phyloP scores from a whole-genome alignment of 2,113 vertebrate genomes.

The Psilopogon haemacephalus region DNA sequence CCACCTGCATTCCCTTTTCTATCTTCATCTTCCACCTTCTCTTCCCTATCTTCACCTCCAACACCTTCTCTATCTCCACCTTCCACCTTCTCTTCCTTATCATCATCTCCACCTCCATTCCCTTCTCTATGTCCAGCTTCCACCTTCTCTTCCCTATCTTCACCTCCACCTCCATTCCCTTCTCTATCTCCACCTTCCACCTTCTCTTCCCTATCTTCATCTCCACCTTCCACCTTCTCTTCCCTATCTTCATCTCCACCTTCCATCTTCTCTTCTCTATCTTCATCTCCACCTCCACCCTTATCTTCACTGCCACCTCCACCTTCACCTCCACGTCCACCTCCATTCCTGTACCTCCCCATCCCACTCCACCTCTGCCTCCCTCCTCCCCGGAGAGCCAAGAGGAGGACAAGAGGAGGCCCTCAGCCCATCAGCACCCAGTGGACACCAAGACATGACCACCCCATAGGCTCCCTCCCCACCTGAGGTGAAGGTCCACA shows the following conservation, averaged over 20 bases:
- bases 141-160: background rate
- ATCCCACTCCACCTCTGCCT: background rate
- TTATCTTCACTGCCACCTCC: background rate
- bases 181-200: background rate
- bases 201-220: too few relatives aligned
- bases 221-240: too few relatives aligned
- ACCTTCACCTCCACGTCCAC: background rate
- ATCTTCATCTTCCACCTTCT: background rate
- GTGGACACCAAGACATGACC: fast-evolving
- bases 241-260: too few relatives aligned
- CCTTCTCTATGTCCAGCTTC: background rate
- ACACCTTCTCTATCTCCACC: too few relatives aligned
- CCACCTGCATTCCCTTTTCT: too few relatives aligned
- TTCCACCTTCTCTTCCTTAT: too few relatives aligned
- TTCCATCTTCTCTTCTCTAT: background rate
- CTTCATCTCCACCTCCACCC: background rate
- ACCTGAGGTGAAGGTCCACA: fast-evolving
- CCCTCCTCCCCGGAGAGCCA: background rate
- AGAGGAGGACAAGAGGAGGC: background rate
- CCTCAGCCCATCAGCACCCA: background rate
- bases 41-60: too few relatives aligned
- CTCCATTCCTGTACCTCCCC: background rate
- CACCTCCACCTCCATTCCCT: fast-evolving
- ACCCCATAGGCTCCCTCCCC: fast-evolving
- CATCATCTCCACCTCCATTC: too few relatives aligned